Percentiles rank a stretch among this genome's conserved stretches.
Evolutionary conservation across 1,140 invertebrate genomes (phyloP).

Genomic region (Drosophila sproati): DNA sequence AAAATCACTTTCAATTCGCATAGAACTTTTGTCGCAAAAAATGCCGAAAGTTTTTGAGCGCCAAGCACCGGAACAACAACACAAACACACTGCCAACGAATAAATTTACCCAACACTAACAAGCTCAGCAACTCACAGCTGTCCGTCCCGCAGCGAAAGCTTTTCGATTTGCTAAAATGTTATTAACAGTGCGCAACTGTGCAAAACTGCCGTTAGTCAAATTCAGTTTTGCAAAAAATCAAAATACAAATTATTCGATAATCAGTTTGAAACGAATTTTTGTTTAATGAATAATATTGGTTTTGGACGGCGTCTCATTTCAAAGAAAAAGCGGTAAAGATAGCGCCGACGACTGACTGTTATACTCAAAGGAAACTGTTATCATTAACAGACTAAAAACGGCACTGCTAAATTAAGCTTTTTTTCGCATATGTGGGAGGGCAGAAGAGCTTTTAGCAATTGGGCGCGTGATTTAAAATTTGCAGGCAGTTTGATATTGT

Average conservation of each 20-base stretch:
- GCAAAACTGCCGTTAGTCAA: neutral
- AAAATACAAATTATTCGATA: neutral
- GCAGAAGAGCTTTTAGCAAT: neutral
- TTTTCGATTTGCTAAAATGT: slow-evolving; percentile 6
- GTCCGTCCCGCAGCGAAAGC: slow-evolving; percentile 1
- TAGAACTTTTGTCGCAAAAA: slow-evolving; percentile 30
- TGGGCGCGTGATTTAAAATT: slow-evolving; percentile 10
- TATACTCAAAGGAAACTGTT: slow-evolving; percentile 31
- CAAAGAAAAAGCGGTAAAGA: neutral
- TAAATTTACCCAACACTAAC: slow-evolving; percentile 25
- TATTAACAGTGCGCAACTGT: slow-evolving; percentile 7
- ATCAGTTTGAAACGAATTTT: neutral
- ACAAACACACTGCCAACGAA: slow-evolving; percentile 41
- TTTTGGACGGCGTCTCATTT: neutral
- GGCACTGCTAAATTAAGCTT: slow-evolving; percentile 4
- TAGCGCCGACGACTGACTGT: slow-evolving; percentile 3
- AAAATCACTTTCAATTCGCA: slow-evolving; percentile 21
- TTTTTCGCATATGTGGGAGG: neutral
- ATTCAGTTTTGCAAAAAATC: neutral
- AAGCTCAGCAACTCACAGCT: slow-evolving; percentile 24
- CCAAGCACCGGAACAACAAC: slow-evolving; percentile 64
- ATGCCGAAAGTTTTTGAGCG: slow-evolving; percentile 65
- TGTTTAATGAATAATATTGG: neutral
- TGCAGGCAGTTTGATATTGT: neutral
- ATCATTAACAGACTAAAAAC: slow-evolving; percentile 19